These are phyloP conservation scores for Macrotus californicus DNA, from an alignment of 2,113 vertebrate genomes.

Conservation along the genomic window DNA sequence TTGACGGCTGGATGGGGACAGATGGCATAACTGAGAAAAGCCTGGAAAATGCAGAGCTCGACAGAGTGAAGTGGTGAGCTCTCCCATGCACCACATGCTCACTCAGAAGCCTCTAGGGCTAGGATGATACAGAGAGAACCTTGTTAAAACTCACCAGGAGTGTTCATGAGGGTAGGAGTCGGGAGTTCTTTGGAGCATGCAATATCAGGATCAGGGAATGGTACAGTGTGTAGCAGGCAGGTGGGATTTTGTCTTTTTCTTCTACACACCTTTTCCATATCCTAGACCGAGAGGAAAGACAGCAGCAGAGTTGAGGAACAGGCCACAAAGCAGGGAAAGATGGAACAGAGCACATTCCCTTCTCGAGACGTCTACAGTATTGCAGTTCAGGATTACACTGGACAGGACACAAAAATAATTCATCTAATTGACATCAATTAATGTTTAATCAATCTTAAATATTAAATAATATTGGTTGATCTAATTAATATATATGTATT, in stretches of 20 bases:
- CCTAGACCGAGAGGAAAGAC: neutral
- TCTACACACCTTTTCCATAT: neutral
- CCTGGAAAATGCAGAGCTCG: neutral
- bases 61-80: neutral
- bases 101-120: neutral
- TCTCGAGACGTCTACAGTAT: neutral
- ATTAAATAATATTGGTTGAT: neutral
- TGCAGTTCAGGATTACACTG: neutral
- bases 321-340: neutral
- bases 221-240: neutral
- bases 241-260: neutral
- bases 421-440: neutral
- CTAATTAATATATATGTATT: neutral
- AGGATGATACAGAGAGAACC: neutral
- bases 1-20: neutral
- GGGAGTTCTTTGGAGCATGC: neutral
- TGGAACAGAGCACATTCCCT: neutral
- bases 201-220: neutral
- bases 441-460: neutral
- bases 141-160: fast-evolving
- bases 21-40: neutral
- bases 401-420: neutral
- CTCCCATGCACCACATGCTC: neutral
- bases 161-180: neutral
- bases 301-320: neutral